These are phyloP conservation scores for Pungitius pungitius DNA, from an alignment of 2,113 vertebrate genomes.

Conservation along the genomic window DNA sequence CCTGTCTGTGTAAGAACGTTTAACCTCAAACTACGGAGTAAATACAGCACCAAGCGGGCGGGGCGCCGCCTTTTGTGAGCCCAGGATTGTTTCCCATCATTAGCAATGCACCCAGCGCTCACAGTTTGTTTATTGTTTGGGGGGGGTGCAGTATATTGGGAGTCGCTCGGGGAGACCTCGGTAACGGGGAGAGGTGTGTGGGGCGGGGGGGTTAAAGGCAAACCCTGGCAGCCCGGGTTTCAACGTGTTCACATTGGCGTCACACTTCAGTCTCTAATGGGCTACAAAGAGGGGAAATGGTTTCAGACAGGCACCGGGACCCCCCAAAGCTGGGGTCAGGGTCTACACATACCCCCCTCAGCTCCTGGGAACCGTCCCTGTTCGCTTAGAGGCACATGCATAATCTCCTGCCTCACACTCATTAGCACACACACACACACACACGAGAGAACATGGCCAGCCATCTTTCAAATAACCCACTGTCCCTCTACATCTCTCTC, in stretches of 20 bases:
- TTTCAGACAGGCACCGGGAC: conserved; percentile 70
- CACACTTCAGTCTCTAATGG: conserved; percentile 48
- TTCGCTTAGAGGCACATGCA: conserved; percentile 71
- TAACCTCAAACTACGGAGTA: conserved; percentile 61
- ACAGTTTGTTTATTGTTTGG: conserved; percentile 67
- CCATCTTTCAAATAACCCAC: conserved; percentile 10
- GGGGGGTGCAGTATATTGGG: conserved; percentile 32
- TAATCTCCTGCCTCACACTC: conserved; percentile 71
- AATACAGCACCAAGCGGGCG: conserved; percentile 49
- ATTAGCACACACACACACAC: conserved; percentile 58
- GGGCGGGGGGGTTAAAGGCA: conserved; percentile 47
- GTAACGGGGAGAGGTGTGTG: conserved; percentile 23
- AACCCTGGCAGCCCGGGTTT: conserved; percentile 2
- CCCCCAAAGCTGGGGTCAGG: conserved; percentile 71
- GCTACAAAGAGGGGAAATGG: conserved; percentile 71
- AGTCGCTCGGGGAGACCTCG: conserved; percentile 40
- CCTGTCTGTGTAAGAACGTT: conserved; percentile 49
- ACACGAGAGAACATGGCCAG: background rate
- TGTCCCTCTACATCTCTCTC: background rate
- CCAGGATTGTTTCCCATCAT: conserved; percentile 77
- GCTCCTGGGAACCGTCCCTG: conserved; percentile 73
- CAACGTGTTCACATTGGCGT: conserved; percentile 47
- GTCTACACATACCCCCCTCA: conserved; percentile 61
- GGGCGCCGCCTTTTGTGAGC: conserved; percentile 55
- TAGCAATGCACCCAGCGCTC: conserved; percentile 60